Conservation (phyloP, 2,797 vertebrate species). For the Anas georgica region DNA sequence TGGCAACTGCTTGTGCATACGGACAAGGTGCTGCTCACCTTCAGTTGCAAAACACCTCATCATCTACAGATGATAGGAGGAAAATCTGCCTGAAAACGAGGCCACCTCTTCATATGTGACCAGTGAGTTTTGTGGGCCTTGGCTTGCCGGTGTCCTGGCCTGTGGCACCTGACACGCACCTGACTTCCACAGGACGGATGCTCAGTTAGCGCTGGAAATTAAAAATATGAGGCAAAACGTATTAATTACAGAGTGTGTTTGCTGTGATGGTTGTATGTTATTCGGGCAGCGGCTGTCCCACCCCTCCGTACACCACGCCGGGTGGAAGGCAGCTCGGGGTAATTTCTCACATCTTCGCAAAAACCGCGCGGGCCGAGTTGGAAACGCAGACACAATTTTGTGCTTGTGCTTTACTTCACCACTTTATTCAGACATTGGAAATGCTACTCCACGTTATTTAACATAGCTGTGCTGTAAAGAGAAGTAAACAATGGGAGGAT, state of each 20-base stretch:
- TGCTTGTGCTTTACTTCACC: background rate
- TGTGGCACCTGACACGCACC: background rate
- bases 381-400: background rate
- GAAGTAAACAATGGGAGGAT: background rate
- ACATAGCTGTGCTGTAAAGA: background rate
- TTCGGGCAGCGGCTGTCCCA: background rate
- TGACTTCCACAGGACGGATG: background rate
- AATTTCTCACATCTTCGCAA: background rate
- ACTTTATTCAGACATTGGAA: background rate
- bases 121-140: background rate
- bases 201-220: background rate
- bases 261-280: background rate
- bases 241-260: background rate
- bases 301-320: background rate
- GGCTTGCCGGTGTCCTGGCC: background rate
- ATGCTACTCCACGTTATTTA: background rate
- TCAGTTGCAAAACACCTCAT: background rate
- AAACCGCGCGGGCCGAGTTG: background rate
- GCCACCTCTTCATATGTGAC: background rate
- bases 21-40: background rate
- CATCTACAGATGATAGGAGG: background rate
- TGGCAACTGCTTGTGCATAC: background rate
- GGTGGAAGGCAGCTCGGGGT: background rate
- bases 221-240: background rate
- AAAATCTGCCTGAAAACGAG: conserved; percentile 15